Evolutionary conservation across 1,140 invertebrate species (phyloP).

Genomic region (Tyrophagus putrescentiae): DNA sequence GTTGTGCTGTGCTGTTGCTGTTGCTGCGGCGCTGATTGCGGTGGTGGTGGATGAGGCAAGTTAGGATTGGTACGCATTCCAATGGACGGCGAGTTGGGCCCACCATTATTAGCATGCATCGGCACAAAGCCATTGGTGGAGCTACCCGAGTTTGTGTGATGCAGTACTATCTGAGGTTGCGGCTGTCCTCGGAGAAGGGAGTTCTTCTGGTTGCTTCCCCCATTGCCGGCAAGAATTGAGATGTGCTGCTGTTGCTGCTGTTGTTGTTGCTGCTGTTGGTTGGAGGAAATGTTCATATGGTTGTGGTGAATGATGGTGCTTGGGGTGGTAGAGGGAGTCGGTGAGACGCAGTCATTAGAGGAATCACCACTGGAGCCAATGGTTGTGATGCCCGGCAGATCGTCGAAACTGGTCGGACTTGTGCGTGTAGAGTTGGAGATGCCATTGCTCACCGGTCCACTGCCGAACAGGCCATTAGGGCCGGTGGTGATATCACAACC

Average conservation of each 20-base stretch:
- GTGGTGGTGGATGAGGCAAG: background rate
- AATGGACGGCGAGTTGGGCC: background rate
- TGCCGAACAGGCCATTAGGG: background rate
- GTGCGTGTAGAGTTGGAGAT: background rate
- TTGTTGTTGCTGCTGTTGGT: background rate
- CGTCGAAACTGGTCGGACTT: background rate
- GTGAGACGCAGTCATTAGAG: background rate
- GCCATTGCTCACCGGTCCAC: background rate
- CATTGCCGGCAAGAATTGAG: background rate
- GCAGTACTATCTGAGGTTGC: background rate
- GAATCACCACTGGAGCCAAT: slow-evolving; percentile 6
- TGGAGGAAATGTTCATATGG: too few relatives aligned
- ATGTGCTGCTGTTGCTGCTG: background rate
- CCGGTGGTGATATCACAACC: background rate
- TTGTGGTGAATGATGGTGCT: background rate
- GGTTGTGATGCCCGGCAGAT: too few relatives aligned
- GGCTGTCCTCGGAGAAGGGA: background rate
- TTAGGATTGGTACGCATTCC: background rate
- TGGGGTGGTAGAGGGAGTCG: background rate
- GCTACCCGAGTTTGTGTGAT: too few relatives aligned
- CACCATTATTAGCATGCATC: background rate
- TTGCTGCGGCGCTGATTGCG: background rate
- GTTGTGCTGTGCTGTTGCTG: background rate
- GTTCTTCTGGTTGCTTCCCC: background rate
- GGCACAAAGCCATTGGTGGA: background rate